Evolutionary conservation across 2,113 vertebrate genomes (phyloP), one percentile per base, ranked within the genome.

Genomic region (Chauna torquata): DNA sequence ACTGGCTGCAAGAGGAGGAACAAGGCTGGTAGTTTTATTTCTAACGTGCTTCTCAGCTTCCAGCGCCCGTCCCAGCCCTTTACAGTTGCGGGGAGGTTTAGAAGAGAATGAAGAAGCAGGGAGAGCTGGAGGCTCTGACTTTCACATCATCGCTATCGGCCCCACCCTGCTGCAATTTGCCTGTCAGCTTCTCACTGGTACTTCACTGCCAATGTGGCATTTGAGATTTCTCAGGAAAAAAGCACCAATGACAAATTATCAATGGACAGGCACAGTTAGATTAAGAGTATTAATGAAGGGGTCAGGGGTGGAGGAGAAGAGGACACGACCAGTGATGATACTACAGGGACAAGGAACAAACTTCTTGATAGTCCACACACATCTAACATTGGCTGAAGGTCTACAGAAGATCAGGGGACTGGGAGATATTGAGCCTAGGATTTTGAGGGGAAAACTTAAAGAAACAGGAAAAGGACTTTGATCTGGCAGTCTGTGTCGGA

Each of bases 191-290:
- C 38, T 17, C 49, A 7, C 40, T 13, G 25, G 36, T 36, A 36
- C 36, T 19, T 22, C 75, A 52, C 44, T 3, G 3, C 81, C 66
- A 44, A 47, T 1, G 9, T 22, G 77, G 84, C 65, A 12, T 65
- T n/a, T 36, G 62, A 61, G 68, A 38, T 38, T 55, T 72, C 59
- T 81, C 52, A 10, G 47, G 69, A 59, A 42, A 81, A 93, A 66
- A 95, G 96, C 92, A 93, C 88, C 90, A 64, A 20, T 6, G 70
- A 64, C 64, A 78, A 61, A 55, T 52, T 2, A 58, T 30, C 38
- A 68, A 50, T 17, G 76, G 80, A 84, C 82, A 95, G 85, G 79
- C 92, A 94, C 94, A 68, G n/a, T n/a, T 36, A 28, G 45, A 77
- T n/a, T 27, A 61, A 61, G 44, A 49, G n/a, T 32, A 28, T 44